Conservation (phyloP, 2,113 vertebrate species). For the Sakesphorus luctuosus region DNA sequence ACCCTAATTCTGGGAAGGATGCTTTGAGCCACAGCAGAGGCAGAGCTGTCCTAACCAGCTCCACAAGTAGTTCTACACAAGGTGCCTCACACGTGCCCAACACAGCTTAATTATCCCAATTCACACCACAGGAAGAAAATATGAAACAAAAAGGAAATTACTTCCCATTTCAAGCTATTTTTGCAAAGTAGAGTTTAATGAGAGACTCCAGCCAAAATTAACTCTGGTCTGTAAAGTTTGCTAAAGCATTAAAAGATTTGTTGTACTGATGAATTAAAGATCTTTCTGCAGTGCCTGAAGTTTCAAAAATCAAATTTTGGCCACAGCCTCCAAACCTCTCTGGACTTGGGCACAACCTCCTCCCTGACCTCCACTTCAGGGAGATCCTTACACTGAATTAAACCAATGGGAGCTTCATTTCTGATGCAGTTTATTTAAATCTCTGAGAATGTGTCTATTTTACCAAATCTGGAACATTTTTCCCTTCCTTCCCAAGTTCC, state of each 20-base stretch:
- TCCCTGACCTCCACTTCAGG: not conserved
- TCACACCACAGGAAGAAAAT: not conserved
- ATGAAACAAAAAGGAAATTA: not conserved
- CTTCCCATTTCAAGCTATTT: not conserved
- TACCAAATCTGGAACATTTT: not conserved
- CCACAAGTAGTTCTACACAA: fast-evolving
- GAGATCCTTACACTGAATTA: not conserved
- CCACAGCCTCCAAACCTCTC: not conserved
- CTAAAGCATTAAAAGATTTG: not conserved
- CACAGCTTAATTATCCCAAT: fast-evolving
- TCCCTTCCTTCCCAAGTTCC: not conserved
- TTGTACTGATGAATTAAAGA: not conserved
- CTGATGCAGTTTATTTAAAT: not conserved
- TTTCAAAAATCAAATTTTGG: not conserved
- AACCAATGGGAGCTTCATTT: not conserved
- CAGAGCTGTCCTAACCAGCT: not conserved
- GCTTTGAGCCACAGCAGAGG: not conserved
- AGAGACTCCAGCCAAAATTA: not conserved
- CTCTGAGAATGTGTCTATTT: not conserved
- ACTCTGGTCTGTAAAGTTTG: not conserved
- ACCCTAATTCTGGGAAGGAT: fast-evolving
- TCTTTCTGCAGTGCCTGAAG: not conserved
- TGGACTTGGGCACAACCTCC: not conserved
- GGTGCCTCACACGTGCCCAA: fast-evolving
- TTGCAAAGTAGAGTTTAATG: not conserved